Percentiles rank a stretch among this genome's conserved stretches.
Evolutionary conservation across 2,113 vertebrate genomes (phyloP).

Genomic region (Solenodon paradoxus): DNA sequence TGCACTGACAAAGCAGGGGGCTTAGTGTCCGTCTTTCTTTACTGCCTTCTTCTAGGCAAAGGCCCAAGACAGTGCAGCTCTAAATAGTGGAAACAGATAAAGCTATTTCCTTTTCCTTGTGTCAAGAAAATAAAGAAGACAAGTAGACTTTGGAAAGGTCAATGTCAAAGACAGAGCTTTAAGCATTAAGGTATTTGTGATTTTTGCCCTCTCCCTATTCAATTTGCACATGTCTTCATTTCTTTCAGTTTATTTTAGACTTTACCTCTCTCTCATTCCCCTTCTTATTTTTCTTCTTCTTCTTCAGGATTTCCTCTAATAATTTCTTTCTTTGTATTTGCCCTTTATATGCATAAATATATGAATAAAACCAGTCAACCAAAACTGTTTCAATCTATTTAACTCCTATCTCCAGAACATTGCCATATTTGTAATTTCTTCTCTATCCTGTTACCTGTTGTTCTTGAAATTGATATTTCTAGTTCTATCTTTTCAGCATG

Average conservation of each 20-base stretch:
- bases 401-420: not conserved
- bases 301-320: not conserved
- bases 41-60: not conserved
- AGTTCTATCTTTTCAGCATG: not conserved
- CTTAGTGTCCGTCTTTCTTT: not conserved
- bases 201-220: accelerated
- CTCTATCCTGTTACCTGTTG: not conserved
- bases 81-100: not conserved
- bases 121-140: not conserved
- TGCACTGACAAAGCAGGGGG: not conserved
- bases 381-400: not conserved
- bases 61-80: not conserved
- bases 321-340: not conserved
- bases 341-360: not conserved
- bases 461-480: not conserved
- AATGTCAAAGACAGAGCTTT: not conserved
- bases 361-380: not conserved
- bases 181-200: not conserved
- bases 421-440: not conserved
- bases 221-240: not conserved
- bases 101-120: not conserved
- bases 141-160: not conserved
- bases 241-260: not conserved
- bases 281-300: not conserved
- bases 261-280: not conserved